Base-by-base conservation (phyloP, 2,797 vertebrate species). In the Florisuga fusca region DNA sequence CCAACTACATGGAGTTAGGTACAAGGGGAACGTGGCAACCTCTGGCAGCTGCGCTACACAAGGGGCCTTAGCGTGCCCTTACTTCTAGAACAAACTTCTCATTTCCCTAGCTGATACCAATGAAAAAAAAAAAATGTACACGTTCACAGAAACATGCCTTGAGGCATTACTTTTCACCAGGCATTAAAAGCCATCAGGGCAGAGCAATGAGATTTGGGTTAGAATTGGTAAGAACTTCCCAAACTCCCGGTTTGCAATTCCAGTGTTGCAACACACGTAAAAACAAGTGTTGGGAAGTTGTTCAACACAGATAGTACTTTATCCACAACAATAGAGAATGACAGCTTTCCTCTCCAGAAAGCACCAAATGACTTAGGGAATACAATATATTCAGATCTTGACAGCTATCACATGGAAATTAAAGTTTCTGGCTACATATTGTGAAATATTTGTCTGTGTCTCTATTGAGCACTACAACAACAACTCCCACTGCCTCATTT, bases 391-490 rank as follows among this genome's bases (percentile, higher is more conserved):
- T 71, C 76, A 85, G 66, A 73, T 74, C 76, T 41, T 86, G 82
- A 95, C 81, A 91, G 73, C 76, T 85, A 83, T 86, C 90, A 48
- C 82, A 84, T 55, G 78, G 73, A 86, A 95, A 94, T 92, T 57
- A 73, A 92, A 86, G 76, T 83, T 96, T 95, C 53, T 94, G 76
- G 41, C 83, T 36, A 87, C 78, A 90, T 87, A 93, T 62, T 88
- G 77, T 78, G 77, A 64, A 91, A 88, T 90, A 94, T 72, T 81
- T 48, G 4, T 43, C 84, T 86, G 63, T 75, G 79, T 86, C 82
- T 90, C 86, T 58, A 94, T 90, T 91, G 87, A 92, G 79, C 73
- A 87, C 18, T 93, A 91, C 74, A 94, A 81, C 80, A 95, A 81
- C 63, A 68, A 45, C 33, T 87, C 87, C 66, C 90, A 92, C 89